Base-by-base conservation (phyloP, 2,888 invertebrate genomes). In the Brassicogethes aeneus region DNA sequence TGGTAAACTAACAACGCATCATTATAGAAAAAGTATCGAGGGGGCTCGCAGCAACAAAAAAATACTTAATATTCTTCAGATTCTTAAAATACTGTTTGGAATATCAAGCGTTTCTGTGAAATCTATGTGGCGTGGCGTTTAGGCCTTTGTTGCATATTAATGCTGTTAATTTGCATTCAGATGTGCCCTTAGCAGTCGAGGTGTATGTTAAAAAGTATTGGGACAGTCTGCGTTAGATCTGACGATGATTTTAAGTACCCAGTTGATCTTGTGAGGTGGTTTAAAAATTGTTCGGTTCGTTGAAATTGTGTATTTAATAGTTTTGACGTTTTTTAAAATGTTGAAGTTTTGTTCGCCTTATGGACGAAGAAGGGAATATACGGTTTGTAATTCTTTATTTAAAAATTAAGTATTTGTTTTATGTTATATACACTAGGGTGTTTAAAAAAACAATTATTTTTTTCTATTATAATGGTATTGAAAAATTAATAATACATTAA, bases 351-450 rank as follows among this genome's bases (percentile, higher is more conserved):
- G 70, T 55, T 65, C 68, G 37, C 69, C 68, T 8, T 54, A 62
- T 39, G 54, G 52, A 33, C 49, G 41, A 36, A 44, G 58, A 15
- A 43, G 53, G 33, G 55, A 58, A 49, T 55, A 65, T 62, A 64
- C 62, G 65, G 64, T 64, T 68, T 55, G 61, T 77, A 77, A 76
- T n/a, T n/a, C n/a, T n/a, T n/a, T n/a, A n/a, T n/a, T n/a, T n/a
- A n/a, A n/a, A n/a, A n/a, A n/a, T n/a, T n/a, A n/a, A n/a, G n/a
- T n/a, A n/a, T n/a, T n/a, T n/a, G n/a, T n/a, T n/a, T n/a, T n/a
- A n/a, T n/a, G n/a, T n/a, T n/a, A n/a, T n/a, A n/a, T n/a, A n/a
- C n/a, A n/a, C n/a, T n/a, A n/a, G n/a, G n/a, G n/a, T n/a, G n/a
- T n/a, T n/a, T n/a, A n/a, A n/a, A n/a, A n/a, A n/a, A n/a, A n/a